Conservation (phyloP, 2,113 vertebrate genomes). For the Mesembrinibis cayennensis region DNA sequence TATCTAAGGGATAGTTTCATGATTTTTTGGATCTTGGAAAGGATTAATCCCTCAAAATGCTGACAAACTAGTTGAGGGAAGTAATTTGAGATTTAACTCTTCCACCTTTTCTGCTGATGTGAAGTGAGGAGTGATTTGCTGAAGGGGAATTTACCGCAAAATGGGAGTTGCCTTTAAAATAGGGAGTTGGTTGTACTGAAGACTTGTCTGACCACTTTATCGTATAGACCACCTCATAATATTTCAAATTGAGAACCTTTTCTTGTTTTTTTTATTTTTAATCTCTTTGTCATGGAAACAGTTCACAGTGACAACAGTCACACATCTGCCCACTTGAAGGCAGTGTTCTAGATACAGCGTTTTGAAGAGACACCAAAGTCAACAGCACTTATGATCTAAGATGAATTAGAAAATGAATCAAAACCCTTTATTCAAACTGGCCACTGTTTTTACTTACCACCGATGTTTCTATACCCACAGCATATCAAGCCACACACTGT, state of each 20-base stretch:
- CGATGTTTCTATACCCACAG: neutral
- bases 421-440: neutral
- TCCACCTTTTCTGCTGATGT: neutral
- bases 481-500: neutral
- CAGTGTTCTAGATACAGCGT: neutral
- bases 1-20: neutral
- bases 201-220: neutral
- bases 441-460: neutral
- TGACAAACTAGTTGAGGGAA: neutral
- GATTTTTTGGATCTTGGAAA: neutral
- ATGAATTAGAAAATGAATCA: neutral
- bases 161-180: neutral
- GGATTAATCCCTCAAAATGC: neutral
- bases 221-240: neutral
- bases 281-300: neutral
- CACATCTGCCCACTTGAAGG: neutral
- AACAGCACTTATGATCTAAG: neutral
- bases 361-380: neutral
- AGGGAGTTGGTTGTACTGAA: neutral
- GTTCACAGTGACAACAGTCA: neutral
- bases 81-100: neutral
- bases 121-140: neutral
- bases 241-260: neutral
- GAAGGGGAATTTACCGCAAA: neutral
- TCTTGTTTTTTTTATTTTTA: neutral